phyloP scores from a whole-genome alignment of 2,888 invertebrate genomes.

The Ectemnius lituratus region DNA sequence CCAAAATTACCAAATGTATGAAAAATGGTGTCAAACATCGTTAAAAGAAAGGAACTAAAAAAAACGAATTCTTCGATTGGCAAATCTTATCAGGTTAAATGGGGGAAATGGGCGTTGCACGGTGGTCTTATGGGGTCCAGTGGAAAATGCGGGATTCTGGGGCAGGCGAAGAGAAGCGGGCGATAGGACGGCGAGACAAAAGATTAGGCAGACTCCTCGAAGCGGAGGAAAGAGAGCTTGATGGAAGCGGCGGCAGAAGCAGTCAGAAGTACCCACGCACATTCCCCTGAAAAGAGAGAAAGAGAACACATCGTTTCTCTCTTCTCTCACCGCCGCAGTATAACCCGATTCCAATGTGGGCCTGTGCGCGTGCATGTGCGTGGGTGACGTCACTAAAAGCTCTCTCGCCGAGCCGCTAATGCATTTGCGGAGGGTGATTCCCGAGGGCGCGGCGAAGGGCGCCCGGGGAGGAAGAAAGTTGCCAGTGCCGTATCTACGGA shows the following conservation, averaged over 20 bases:
- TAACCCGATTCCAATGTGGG: conserved; percentile 45
- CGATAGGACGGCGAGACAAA: conserved; percentile 64
- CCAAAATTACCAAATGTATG: too few species aligned
- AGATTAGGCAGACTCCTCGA: conserved; percentile 67
- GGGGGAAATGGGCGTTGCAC: background rate
- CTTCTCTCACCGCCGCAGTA: conserved; percentile 44
- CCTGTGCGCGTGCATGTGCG: conserved; percentile 41
- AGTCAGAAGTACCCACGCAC: conserved; percentile 57
- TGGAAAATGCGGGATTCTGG: conserved; percentile 34
- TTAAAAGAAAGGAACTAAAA: too few species aligned
- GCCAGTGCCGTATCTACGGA: conserved; percentile 66
- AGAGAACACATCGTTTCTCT: conserved; percentile 31
- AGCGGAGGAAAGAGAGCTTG: conserved; percentile 49
- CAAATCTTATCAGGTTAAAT: background rate
- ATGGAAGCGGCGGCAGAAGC: conserved; percentile 51
- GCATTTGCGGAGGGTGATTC: conserved; percentile 72
- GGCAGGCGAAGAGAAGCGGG: conserved; percentile 52
- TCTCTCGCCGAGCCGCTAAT: conserved; percentile 71
- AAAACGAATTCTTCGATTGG: background rate
- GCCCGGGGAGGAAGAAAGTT: conserved; percentile 29
- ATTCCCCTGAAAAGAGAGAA: conserved; percentile 37
- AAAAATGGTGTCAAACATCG: too few species aligned
- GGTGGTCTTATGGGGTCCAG: conserved; percentile 31
- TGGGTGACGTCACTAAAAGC: conserved; percentile 73
- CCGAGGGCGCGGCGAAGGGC: conserved; percentile 53